Conservation (phyloP, 30 jellyfish, hydroid and myxozoan species). For the Mastigias papua region DNA sequence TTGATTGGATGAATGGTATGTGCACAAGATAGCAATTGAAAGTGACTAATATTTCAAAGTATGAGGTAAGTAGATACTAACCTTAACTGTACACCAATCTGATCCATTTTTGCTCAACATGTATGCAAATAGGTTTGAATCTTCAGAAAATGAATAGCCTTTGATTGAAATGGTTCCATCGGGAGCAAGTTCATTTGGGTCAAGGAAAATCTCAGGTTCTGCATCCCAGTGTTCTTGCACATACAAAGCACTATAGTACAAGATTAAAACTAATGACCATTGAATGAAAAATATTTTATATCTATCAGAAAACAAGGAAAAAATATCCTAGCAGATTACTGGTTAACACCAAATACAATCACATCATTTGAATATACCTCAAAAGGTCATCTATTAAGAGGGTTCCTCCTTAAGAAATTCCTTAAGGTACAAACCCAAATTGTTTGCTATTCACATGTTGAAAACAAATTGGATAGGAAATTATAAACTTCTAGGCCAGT, state of each 20-base stretch:
- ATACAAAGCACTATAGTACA: slow-evolving; percentile 67
- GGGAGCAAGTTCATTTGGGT: slow-evolving; percentile 78
- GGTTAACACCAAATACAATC: no score
- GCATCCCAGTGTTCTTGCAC: slow-evolving; percentile 74
- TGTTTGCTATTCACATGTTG: no score
- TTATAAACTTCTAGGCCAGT: no score
- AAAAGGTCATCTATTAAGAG: no score
- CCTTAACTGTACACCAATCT: slow-evolving; percentile 86
- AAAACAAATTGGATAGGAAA: no score
- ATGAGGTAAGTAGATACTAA: neutral
- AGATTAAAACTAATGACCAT: neutral
- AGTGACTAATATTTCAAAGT: neutral
- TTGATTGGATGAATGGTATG: neutral
- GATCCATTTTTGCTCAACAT: slow-evolving; percentile 88
- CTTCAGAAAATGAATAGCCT: slow-evolving; percentile 74
- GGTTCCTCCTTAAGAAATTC: no score
- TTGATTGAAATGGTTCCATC: slow-evolving; percentile 80
- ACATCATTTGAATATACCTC: no score
- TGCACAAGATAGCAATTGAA: neutral
- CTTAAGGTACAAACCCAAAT: no score
- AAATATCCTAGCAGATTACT: no score
- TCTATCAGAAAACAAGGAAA: no score
- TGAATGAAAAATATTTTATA: neutral
- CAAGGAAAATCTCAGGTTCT: slow-evolving; percentile 79
- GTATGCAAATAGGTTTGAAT: slow-evolving; percentile 82